phyloP scores from a whole-genome alignment of 2,113 vertebrate species.

The Microcebus tavaratra region DNA sequence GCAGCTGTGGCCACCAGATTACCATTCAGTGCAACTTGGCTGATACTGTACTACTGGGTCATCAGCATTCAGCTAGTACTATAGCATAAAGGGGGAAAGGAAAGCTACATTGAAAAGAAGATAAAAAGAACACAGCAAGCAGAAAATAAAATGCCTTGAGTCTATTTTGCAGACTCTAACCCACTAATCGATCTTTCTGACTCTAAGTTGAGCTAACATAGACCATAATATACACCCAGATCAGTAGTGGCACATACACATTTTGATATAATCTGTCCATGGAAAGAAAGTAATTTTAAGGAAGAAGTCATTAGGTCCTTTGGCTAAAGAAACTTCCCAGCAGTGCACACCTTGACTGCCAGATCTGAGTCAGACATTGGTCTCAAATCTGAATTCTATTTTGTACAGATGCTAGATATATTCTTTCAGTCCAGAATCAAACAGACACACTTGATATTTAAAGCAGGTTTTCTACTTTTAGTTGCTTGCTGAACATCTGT shows the following conservation, averaged over 20 bases:
- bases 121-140: conserved; percentile 83
- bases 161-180: conserved; percentile 79
- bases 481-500: conserved; percentile 56
- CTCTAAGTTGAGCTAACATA: background rate
- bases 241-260: background rate
- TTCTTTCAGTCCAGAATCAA: background rate
- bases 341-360: background rate
- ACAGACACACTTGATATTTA: conserved; percentile 56
- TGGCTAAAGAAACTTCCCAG: background rate
- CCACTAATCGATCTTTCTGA: conserved; percentile 76
- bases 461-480: conserved; percentile 64
- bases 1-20: conserved; percentile 35
- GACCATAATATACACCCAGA: background rate
- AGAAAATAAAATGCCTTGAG: conserved; percentile 85
- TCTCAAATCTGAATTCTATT: background rate
- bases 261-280: rapidly evolving
- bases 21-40: conserved; percentile 30
- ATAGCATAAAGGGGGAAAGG: conserved; percentile 75
- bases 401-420: background rate
- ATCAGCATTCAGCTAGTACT: conserved; percentile 84
- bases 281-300: background rate
- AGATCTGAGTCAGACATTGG: background rate
- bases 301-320: conserved; percentile 16
- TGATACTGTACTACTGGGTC: conserved; percentile 54
- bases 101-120: conserved; percentile 80